Evolutionary conservation across 2,888 invertebrate species (phyloP).

Genomic region (Tupiocoris notatus): DNA sequence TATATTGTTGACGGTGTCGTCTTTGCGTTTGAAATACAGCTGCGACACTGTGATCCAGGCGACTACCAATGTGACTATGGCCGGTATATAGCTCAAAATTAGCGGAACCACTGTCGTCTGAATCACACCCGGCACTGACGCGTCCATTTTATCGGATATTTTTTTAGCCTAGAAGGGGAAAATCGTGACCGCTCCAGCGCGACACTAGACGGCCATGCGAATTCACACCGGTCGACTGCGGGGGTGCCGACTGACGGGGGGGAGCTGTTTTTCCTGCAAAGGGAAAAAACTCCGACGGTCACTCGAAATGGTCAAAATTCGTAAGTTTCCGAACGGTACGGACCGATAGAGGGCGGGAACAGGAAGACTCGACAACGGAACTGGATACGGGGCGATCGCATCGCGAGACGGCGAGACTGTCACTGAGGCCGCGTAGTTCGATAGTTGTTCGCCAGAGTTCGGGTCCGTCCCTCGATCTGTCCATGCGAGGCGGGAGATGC

Average conservation of each 20-base stretch:
- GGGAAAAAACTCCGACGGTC: too few species aligned
- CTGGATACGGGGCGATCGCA: not conserved
- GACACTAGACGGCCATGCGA: not conserved
- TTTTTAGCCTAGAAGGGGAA: not conserved
- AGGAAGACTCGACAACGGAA: not conserved
- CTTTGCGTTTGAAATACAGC: slow-evolving; percentile 40
- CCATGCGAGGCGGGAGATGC: not conserved
- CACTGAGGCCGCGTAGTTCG: not conserved
- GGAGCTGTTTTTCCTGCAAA: too few species aligned
- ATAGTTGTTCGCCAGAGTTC: not conserved
- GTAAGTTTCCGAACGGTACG: not conserved
- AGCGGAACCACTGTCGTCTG: slow-evolving; percentile 42
- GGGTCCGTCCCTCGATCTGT: not conserved
- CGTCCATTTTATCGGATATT: slow-evolving; percentile 32
- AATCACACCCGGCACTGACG: slow-evolving; percentile 42
- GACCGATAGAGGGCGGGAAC: not conserved
- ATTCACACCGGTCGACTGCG: too few species aligned
- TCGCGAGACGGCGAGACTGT: not conserved
- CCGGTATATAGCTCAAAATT: slow-evolving; percentile 41
- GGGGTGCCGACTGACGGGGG: too few species aligned
- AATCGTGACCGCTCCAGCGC: not conserved
- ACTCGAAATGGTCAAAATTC: too few species aligned
- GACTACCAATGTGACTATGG: slow-evolving; percentile 39
- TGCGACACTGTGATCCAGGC: slow-evolving; percentile 44
- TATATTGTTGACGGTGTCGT: not conserved